Evolutionary conservation across 2,888 invertebrate genomes (phyloP).

Genomic region (Lasioglossum malachurum): DNA sequence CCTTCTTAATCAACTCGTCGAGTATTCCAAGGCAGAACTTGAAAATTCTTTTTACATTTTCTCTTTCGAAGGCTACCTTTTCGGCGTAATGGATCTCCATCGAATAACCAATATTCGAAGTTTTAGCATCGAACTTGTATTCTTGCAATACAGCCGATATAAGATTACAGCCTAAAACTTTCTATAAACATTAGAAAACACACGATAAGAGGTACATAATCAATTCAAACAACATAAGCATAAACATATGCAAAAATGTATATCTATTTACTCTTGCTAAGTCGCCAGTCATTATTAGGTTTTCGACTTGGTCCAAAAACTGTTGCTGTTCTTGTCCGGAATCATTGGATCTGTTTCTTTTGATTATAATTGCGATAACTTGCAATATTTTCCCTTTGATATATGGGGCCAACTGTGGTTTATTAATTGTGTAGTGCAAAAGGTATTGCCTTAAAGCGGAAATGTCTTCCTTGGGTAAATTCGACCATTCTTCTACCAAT

Average conservation of each 20-base stretch:
- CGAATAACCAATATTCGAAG: slow-evolving; percentile 94
- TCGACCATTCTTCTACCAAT: slow-evolving; percentile 93
- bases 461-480: slow-evolving; percentile 89
- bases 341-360: slow-evolving; percentile 92
- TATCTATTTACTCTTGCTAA: slow-evolving; percentile 86
- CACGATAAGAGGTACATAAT: slow-evolving; percentile 14
- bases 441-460: slow-evolving; percentile 91
- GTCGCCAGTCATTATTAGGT: slow-evolving; percentile 90
- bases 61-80: slow-evolving; percentile 93
- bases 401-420: slow-evolving; percentile 89
- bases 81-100: slow-evolving; percentile 95
- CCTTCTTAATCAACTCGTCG: slow-evolving; percentile 87
- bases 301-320: slow-evolving; percentile 91
- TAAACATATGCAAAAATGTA: background rate
- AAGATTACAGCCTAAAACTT: slow-evolving; percentile 94
- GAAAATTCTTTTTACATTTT: slow-evolving; percentile 93
- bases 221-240: background rate
- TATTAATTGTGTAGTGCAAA: slow-evolving; percentile 90
- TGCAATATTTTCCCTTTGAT: slow-evolving; percentile 90
- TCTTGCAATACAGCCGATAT: slow-evolving; percentile 94
- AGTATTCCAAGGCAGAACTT: slow-evolving; percentile 89
- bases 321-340: slow-evolving; percentile 89
- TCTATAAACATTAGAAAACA: slow-evolving; percentile 85
- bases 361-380: slow-evolving; percentile 95
- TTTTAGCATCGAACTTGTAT: slow-evolving; percentile 93